Percentiles rank a stretch among this genome's conserved stretches.
phyloP scores from a whole-genome alignment of 2,797 vertebrate genomes.

The Enteromius argenteus region DNA sequence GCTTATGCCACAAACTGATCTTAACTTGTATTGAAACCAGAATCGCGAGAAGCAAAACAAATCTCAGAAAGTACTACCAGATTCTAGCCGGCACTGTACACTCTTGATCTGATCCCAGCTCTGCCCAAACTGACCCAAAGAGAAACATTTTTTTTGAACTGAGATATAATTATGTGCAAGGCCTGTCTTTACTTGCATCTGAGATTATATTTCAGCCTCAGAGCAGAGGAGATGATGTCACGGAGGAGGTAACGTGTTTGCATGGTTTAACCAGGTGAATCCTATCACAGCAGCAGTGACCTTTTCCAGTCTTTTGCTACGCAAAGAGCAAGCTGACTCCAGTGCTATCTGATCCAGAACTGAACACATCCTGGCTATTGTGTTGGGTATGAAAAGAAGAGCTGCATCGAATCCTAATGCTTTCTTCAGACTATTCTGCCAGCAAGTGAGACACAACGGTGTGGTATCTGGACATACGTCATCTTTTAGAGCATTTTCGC shows the following conservation, averaged over 20 bases:
- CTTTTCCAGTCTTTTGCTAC: conserved; percentile 44
- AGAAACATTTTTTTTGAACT: conserved; percentile 42
- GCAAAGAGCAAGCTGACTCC: conserved; percentile 37
- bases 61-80: conserved; percentile 41
- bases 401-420: conserved; percentile 30
- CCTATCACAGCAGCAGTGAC: conserved; percentile 24
- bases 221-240: conserved; percentile 57
- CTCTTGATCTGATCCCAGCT: conserved; percentile 22
- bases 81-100: neutral
- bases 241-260: conserved; percentile 32
- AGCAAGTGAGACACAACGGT: conserved; percentile 32
- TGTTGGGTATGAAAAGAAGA: conserved; percentile 39
- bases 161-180: conserved; percentile 41
- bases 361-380: conserved; percentile 46
- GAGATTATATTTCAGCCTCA: conserved; percentile 55
- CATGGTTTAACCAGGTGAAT: conserved; percentile 36
- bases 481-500: conserved; percentile 21
- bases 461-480: conserved; percentile 38
- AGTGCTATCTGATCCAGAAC: conserved; percentile 47
- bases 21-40: neutral
- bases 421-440: conserved; percentile 47
- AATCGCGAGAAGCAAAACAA: conserved; percentile 42
- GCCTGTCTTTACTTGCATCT: conserved; percentile 38
- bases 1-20: neutral
- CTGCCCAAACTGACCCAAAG: conserved; percentile 38